Conservation (phyloP, 2,113 vertebrate genomes). For the Mustela lutreola region DNA sequence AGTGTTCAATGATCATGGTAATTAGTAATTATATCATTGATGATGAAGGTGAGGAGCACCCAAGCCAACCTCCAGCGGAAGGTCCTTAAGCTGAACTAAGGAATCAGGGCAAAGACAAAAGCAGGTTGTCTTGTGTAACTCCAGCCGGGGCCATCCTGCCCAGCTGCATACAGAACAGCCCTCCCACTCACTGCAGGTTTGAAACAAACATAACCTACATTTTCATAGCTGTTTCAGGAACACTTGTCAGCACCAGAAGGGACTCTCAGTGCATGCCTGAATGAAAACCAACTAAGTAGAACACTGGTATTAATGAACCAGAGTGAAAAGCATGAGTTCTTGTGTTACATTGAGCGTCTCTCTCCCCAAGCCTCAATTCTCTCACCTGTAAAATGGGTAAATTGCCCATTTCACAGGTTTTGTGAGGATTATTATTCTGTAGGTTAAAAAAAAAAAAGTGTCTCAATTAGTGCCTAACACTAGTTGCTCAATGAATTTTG, state of each 20-base stretch:
- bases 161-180: not conserved
- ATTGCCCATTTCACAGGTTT: not conserved
- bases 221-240: not conserved
- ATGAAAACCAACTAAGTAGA: constrained; percentile 16
- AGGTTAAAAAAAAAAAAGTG: not conserved
- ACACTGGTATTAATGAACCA: not conserved
- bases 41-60: not conserved
- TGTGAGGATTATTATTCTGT: not conserved
- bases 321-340: not conserved
- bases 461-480: not conserved
- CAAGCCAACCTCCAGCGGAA: not conserved
- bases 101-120: not conserved
- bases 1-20: not conserved
- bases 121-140: not conserved
- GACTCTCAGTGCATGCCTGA: not conserved
- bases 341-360: not conserved
- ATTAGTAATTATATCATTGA: not conserved
- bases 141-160: not conserved
- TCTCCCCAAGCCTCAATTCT: not conserved
- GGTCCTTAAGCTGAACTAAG: not conserved
- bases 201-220: not conserved
- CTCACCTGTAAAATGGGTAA: not conserved
- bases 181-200: not conserved
- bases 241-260: not conserved
- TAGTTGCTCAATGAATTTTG: not conserved